Base-by-base conservation (phyloP, 2,888 invertebrate genomes). In the Neria commutata region DNA sequence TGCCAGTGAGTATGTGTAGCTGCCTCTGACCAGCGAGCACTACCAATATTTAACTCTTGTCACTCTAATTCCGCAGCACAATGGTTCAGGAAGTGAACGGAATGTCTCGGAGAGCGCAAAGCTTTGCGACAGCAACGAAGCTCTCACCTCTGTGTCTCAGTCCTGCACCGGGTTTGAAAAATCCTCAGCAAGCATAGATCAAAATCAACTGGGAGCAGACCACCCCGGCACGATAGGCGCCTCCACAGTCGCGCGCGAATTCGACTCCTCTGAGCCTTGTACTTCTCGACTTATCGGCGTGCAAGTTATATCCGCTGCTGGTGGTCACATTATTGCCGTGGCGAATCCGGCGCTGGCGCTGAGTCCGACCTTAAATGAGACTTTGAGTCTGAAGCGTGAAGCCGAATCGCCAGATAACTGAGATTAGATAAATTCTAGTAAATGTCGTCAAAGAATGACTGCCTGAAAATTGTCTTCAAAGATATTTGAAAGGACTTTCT, bases 261-360 rank as follows among this genome's bases (percentile, higher is more conserved):
- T n/a, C n/a, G n/a, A n/a, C n/a, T n/a, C n/a, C n/a, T n/a, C n/a
- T n/a, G 59, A 16, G 21, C 49, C 1, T 21, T 56, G 2, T 29
- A 66, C 64, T 16, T 69, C 70, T 1, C 68, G 77, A 4, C 67
- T 74, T 3, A 59, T 72, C 2, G 80, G 87, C 23, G 88, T 89
- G 0, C 87, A 92, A 84, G 89, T 94, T 63, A 91, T 94, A 62
- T 91, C 93, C 0, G 89, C 92, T 0, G 88, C 92, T 14, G 93
- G 92, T 0, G 91, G 91, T 78, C 91, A 91, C 78, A 94, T 94
- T 74, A 94, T 94, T 69, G 94, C 94, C 0, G 93, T 94, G 1
- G 91, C 93, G 21, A 93, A 94, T 85, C 94, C 94, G 14, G 93
- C 93, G 2, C 83, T 93, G 66, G 88, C 88, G 16, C 84, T 89